These are phyloP conservation scores for Alligator mississippiensis DNA, from an alignment of 2,113 vertebrate genomes.

Conservation along the genomic window DNA sequence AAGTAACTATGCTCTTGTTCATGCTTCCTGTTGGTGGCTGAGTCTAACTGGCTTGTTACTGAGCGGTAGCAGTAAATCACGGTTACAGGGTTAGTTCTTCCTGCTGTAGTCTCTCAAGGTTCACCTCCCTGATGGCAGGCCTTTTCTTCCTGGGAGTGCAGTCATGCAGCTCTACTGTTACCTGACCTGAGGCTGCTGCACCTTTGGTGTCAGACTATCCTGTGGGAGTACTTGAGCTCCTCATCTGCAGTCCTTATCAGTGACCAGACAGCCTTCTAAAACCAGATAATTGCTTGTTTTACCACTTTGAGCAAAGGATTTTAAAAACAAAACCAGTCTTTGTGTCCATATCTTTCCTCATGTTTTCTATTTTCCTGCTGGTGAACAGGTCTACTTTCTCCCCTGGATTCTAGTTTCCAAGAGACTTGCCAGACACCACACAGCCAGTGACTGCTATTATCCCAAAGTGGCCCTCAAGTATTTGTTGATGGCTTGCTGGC, in stretches of 20 bases:
- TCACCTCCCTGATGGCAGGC: not conserved
- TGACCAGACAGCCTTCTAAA: not conserved
- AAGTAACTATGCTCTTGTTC: not conserved
- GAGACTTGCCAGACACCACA: not conserved
- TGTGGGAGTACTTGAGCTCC: not conserved
- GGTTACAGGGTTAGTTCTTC: not conserved
- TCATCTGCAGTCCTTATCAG: not conserved
- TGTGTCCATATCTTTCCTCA: no score
- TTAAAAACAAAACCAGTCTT: not conserved
- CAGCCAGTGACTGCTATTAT: not conserved
- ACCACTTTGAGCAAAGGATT: not conserved
- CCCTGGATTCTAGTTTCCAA: no score
- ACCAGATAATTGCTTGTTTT: not conserved
- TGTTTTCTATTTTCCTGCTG: no score
- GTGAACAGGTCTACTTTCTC: no score
- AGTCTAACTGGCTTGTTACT: not conserved
- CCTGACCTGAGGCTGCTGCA: not conserved
- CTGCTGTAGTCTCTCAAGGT: not conserved
- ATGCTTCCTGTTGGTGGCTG: no score
- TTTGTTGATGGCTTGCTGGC: not conserved
- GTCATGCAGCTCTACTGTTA: not conserved
- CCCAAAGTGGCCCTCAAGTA: not conserved
- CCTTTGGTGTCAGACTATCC: not conserved
- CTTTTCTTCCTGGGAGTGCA: not conserved
- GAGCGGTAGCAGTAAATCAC: no score